Conservation (phyloP, 2,888 invertebrate genomes). For the Embidobia sp. region DNA sequence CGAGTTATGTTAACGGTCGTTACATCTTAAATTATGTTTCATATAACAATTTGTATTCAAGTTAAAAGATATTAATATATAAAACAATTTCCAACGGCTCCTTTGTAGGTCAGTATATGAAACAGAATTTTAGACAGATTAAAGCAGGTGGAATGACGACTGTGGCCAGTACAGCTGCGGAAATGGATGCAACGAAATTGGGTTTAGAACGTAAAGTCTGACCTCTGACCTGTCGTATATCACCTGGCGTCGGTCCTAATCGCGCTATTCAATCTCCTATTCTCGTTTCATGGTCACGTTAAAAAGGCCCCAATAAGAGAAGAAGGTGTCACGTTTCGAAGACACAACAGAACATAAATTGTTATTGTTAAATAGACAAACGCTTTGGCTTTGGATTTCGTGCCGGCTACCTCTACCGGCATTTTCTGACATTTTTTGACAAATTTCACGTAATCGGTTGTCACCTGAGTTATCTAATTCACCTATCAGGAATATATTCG, state of each 20-base stretch:
- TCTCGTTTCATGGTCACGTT: constrained; percentile 24
- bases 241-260: constrained; percentile 21
- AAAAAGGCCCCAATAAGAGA: neutral
- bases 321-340: constrained; percentile 24
- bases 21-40: no score
- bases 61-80: no score
- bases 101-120: no score
- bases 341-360: constrained; percentile 16
- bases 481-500: constrained; percentile 39
- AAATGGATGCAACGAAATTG: neutral
- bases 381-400: constrained; percentile 16
- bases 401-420: neutral
- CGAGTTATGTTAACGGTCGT: neutral
- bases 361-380: constrained; percentile 29
- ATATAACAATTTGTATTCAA: no score
- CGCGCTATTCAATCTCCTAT: constrained; percentile 18
- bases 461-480: constrained; percentile 24
- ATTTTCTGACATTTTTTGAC: constrained; percentile 31
- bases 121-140: no score
- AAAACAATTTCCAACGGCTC: no score
- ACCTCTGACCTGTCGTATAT: constrained; percentile 30
- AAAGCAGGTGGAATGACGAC: constrained; percentile 8
- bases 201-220: neutral
- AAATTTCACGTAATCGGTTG: constrained; percentile 22
- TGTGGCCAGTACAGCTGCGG: neutral